Percentiles rank a stretch among this genome's conserved stretches.
These are phyloP conservation scores for Tenthredo amoena DNA, from an alignment of 2,888 invertebrate species.

Conservation along the genomic window DNA sequence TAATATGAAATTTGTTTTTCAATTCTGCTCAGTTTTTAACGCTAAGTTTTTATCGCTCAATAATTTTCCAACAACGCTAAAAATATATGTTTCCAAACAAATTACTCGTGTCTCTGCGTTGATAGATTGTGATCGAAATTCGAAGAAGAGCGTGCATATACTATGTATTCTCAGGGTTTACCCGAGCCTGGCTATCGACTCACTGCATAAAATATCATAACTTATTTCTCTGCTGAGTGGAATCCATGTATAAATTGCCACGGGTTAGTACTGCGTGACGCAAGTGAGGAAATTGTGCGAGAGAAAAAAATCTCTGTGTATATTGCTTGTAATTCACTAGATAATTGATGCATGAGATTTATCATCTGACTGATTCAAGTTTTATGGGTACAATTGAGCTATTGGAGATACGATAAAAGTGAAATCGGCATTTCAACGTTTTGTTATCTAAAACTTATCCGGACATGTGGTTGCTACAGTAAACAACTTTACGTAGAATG, in stretches of 20 bases:
- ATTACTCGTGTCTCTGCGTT: neutral
- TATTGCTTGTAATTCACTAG: neutral
- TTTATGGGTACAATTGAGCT: neutral
- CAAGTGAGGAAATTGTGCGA: neutral
- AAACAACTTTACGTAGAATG: neutral
- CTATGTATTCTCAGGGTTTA: neutral
- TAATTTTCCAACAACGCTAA: neutral
- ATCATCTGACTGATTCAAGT: neutral
- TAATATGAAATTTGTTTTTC: neutral
- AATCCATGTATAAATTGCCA: neutral
- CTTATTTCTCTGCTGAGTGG: neutral
- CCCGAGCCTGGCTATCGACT: neutral
- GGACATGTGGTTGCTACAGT: neutral
- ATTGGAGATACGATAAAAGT: neutral
- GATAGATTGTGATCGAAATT: conserved; percentile 1
- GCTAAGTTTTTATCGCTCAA: neutral
- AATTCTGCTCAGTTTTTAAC: neutral
- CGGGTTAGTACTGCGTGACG: neutral
- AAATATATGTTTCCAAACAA: neutral
- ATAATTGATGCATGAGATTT: neutral
- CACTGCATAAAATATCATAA: neutral
- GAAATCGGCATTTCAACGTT: neutral
- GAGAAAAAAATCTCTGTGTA: neutral
- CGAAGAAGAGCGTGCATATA: neutral
- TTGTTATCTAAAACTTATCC: neutral